phyloP scores from a whole-genome alignment of 2,113 vertebrate species.

The Tinamus guttatus region DNA sequence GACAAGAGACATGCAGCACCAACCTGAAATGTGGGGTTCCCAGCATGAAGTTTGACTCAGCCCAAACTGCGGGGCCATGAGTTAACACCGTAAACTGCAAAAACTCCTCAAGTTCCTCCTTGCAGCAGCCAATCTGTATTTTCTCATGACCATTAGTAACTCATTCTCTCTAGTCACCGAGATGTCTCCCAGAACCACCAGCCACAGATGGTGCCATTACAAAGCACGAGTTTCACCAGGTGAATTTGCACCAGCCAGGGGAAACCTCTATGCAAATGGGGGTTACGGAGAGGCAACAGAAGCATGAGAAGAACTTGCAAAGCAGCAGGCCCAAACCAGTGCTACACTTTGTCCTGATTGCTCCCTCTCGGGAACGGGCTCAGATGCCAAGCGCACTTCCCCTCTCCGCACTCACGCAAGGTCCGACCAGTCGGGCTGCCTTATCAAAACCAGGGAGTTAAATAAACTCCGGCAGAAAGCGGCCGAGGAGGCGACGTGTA shows the following conservation, averaged over 20 bases:
- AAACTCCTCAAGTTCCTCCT: too few species aligned
- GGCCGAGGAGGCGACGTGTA: slow-evolving; percentile 70
- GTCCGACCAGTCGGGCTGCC: slow-evolving; percentile 81
- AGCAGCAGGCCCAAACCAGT: not conserved
- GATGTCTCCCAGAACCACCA: not conserved
- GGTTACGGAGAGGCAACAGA: not conserved
- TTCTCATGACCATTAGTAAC: accelerated
- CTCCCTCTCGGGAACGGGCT: slow-evolving; percentile 45
- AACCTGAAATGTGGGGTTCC: not conserved
- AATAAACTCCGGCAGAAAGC: slow-evolving; percentile 83
- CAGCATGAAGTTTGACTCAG: not conserved
- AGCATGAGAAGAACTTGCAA: not conserved
- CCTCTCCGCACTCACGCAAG: slow-evolving; percentile 74
- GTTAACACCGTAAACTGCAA: not conserved
- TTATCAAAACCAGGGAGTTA: slow-evolving; percentile 78
- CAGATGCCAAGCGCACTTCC: slow-evolving; percentile 42
- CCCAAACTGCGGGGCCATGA: accelerated
- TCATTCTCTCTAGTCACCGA: not conserved
- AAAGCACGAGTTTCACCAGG: accelerated
- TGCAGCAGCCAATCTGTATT: accelerated
- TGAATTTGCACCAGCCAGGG: not conserved
- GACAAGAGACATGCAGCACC: accelerated
- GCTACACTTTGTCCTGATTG: slow-evolving; percentile 54
- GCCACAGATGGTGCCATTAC: not conserved
- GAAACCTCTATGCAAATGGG: not conserved